Base-by-base conservation (phyloP, 2,797 vertebrate genomes). In the Anniella stebbinsi region DNA sequence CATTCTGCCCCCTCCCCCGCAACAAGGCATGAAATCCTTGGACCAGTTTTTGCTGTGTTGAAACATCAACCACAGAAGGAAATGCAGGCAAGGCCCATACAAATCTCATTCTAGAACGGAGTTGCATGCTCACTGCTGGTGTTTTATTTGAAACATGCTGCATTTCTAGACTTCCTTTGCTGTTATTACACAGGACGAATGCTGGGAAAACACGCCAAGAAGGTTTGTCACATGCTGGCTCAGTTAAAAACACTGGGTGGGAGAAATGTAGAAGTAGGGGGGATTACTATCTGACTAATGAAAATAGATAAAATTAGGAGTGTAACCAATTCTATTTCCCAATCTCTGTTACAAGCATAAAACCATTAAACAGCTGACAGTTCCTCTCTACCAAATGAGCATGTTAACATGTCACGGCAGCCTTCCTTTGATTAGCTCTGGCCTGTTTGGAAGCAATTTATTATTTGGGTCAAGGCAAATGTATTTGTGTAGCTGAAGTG, bases 251-350 rank as follows among this genome's bases (percentile, higher is more conserved):
- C 78, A 67, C 60, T 33, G 25, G 10, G 57, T 73, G 21, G 45
- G 25, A 2, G 41, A 45, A 85, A 75, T 54, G 17, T 73, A 63
- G n/a, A 45, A 51, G 13, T 51, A 57, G 30, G 5, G 18, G 41
- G 30, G 9, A 41, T 80, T 7, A 8, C 54, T 80, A 38, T 38
- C 70, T 63, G 69, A 51, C 77, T 63, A 88, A 88, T 80, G 82
- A 75, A 88, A 86, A 91, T 80, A 48, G 76, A 67, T 80, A 85
- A 91, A 86, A 91, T 73, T 66, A 75, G 54, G 76, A 88, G 87
- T 88, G 67, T n/a, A 81, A 86, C 67, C 67, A 90, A 81, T 89
- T 89, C 80, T 30, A 72, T 80, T 72, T 80, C 41, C 89, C n/a
- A 63, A 30, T 73, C 21, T 60, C 76, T 30, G 33, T 45, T 80